These are phyloP conservation scores for Poecilia gillii DNA, from an alignment of 2,797 vertebrate species.

Conservation along the genomic window DNA sequence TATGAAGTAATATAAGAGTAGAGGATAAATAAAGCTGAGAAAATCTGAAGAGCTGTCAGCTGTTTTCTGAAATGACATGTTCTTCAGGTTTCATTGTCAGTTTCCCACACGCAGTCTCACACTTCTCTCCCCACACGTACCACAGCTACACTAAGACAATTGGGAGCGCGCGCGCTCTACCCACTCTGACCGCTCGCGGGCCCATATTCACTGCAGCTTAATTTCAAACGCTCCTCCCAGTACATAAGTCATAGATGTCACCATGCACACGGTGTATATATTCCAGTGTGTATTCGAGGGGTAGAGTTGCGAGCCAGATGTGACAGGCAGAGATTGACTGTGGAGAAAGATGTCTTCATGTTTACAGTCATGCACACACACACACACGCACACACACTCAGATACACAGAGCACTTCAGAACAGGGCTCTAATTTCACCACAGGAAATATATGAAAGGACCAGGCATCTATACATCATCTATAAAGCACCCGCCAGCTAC, in stretches of 20 bases:
- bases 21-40: neutral
- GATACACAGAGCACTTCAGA: constrained; percentile 71
- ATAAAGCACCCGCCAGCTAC: constrained; percentile 67
- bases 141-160: constrained; percentile 16
- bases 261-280: constrained; percentile 69
- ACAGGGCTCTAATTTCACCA: constrained; percentile 79
- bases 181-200: constrained; percentile 52
- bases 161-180: constrained; percentile 18
- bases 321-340: constrained; percentile 84
- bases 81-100: neutral
- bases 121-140: constrained; percentile 20
- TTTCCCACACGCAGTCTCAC: constrained; percentile 11
- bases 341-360: constrained; percentile 78
- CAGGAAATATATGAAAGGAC: constrained; percentile 83
- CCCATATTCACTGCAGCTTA: constrained; percentile 74
- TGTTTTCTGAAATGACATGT: neutral
- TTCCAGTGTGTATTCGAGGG: constrained; percentile 81
- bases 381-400: constrained; percentile 17
- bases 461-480: constrained; percentile 82
- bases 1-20: neutral
- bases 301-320: constrained; percentile 86
- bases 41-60: neutral
- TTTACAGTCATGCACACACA: constrained; percentile 65
- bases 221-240: constrained; percentile 75
- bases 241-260: constrained; percentile 78